Evolutionary conservation across 2,888 invertebrate species (phyloP).

Genomic region (Keiferia lycopersicella): DNA sequence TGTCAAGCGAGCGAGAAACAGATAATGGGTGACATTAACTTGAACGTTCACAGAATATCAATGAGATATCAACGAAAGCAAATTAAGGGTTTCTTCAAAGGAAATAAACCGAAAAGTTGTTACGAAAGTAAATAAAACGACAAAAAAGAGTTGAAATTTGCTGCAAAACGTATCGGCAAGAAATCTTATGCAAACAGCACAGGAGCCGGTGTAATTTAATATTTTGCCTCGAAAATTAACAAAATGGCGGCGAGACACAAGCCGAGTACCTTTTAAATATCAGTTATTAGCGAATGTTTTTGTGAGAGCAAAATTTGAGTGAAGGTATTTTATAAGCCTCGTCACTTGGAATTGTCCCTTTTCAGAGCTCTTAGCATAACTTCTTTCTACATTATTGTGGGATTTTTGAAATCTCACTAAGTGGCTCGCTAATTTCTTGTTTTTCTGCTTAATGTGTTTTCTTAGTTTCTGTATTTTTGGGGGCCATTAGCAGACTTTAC

Average conservation of each 20-base stretch:
- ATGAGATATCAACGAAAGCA: constrained; percentile 1
- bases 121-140: neutral
- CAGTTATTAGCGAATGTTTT: constrained; percentile 54
- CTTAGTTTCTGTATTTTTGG: neutral
- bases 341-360: constrained; percentile 28
- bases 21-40: constrained; percentile 11
- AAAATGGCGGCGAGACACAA: constrained; percentile 35
- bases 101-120: constrained; percentile 6
- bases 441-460: neutral
- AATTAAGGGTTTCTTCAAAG: neutral
- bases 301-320: constrained; percentile 46
- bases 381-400: constrained; percentile 29
- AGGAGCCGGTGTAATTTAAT: constrained; percentile 29
- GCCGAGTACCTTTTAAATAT: constrained; percentile 43
- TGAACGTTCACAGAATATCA: constrained; percentile 9
- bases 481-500: neutral
- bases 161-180: constrained; percentile 10
- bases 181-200: constrained; percentile 26
- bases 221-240: constrained; percentile 39
- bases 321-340: constrained; percentile 38
- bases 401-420: constrained; percentile 23
- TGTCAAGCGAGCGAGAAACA: constrained; percentile 20
- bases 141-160: constrained; percentile 15
- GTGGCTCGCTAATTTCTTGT: neutral
- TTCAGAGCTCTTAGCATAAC: constrained; percentile 29